Base-by-base conservation (phyloP, 2,888 invertebrate genomes). In the Clistopyga incitator region DNA sequence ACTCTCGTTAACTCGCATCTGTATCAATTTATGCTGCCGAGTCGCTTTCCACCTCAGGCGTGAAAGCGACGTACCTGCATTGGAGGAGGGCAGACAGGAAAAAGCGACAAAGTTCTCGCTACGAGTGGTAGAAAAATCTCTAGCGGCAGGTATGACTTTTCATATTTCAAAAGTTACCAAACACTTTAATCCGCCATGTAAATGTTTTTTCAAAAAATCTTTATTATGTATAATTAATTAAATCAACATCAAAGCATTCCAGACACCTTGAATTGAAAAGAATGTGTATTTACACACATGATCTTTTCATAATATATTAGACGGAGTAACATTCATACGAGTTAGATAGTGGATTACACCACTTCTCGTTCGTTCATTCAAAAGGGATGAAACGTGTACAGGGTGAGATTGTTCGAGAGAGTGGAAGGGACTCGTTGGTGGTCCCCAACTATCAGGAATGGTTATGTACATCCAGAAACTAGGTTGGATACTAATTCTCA, bases 1-100 rank as follows among this genome's bases (percentile, higher is more conserved):
- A 92, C 90, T 92, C 91, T 86, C 82, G 89, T 90, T 90, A 92
- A 92, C 92, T 92, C 92, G 90, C 92, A 92, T 92, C 92, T 90
- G 92, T 92, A 92, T 92, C 92, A 92, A 92, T 92, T 92, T 92
- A 92, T 91, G 90, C 90, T 87, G 88, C 88, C 88, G 87, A 88
- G 89, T 87, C 87, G 86, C 65, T 84, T 86, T 70, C 82, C 80
- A 72, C 85, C 59, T n/a, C 79, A 81, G 81, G 84, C 87, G 86
- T 83, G 88, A 87, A 89, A 89, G 89, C 88, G 88, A 88, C 86
- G 88, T 85, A 84, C 84, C 77, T 77, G 78, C 81, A 6, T 10
- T 38, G 25, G 47, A 75, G 47, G 54, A 74, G 20, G 68, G n/a
- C 64, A 67, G 64, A 72, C 25, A 52, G 64, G 59, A 76, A 85